Conservation (phyloP, 1,140 invertebrate species). For the Dinoponera quadriceps region DNA sequence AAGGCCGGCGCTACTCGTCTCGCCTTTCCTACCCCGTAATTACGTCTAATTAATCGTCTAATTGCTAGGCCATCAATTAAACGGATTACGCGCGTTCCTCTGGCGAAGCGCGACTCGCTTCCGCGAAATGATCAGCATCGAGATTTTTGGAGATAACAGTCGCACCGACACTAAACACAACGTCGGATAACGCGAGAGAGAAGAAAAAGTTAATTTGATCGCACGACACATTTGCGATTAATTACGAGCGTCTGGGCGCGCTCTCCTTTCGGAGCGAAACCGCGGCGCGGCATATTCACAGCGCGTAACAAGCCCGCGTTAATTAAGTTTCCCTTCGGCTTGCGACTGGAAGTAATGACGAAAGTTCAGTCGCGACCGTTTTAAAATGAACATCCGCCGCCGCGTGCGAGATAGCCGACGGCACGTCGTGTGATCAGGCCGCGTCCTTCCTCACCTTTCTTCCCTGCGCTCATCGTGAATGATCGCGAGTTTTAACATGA, state of each 20-base stretch:
- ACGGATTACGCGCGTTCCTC: conserved; percentile 15
- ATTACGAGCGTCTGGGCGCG: background rate
- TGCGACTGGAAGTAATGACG: conserved; percentile 27
- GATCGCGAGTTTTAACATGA: conserved; percentile 34
- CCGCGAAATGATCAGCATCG: conserved; percentile 40
- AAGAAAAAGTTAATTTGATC: conserved; percentile 18
- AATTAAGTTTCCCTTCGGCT: conserved; percentile 47
- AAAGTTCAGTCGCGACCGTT: conserved; percentile 40
- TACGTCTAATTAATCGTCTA: conserved; percentile 74
- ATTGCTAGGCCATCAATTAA: conserved; percentile 69
- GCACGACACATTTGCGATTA: background rate
- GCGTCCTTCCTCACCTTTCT: background rate
- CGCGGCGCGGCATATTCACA: conserved; percentile 17
- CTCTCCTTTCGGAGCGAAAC: conserved; percentile 3
- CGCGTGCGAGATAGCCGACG: background rate
- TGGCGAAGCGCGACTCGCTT: conserved; percentile 15
- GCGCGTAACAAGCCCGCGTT: conserved; percentile 29
- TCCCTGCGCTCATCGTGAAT: conserved; percentile 12
- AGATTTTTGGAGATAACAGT: conserved; percentile 16
- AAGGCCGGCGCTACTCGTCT: conserved; percentile 55
- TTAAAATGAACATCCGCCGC: conserved; percentile 22
- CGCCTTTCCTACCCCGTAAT: conserved; percentile 57
- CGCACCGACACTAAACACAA: background rate
- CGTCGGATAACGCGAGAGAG: background rate
- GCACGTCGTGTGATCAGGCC: too few relatives aligned